phyloP scores from a whole-genome alignment of 2,113 vertebrate genomes.

The Rattus norvegicus region DNA sequence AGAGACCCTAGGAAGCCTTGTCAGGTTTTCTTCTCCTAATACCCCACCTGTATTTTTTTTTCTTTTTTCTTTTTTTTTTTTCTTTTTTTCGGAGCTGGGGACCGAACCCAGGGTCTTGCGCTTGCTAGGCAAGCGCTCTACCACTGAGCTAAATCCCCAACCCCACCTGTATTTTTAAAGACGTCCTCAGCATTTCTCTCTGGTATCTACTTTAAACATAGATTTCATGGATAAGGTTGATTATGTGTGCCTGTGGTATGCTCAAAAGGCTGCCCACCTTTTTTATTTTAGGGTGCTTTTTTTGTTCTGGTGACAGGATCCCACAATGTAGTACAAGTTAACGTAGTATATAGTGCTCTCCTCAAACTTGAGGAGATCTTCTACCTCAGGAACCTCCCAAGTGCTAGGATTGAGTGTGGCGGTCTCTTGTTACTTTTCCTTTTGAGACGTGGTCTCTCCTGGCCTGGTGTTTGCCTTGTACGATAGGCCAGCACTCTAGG shows the following conservation, averaged over 20 bases:
- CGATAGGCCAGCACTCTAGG: background rate
- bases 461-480: background rate
- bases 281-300: background rate
- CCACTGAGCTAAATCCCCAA: no score
- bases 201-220: background rate
- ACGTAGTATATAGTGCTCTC: background rate
- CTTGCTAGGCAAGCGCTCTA: no score
- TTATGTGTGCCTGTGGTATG: background rate
- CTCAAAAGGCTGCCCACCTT: background rate
- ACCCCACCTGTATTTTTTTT: conserved; percentile 9
- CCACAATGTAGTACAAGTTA: background rate
- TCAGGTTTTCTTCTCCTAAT: background rate
- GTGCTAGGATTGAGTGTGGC: background rate
- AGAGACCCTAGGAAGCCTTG: background rate
- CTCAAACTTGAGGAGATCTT: background rate
- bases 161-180: conserved; percentile 5
- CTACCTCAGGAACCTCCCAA: background rate
- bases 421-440: background rate
- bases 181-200: conserved; percentile 24
- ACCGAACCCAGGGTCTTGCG: no score
- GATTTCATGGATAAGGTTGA: background rate
- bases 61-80: no score
- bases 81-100: no score
- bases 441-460: background rate
- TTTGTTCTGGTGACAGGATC: background rate